Evolutionary conservation across 2,888 invertebrate genomes (phyloP), one percentile per base, ranked within the genome.

Genomic region (Hyppa rectilinea): DNA sequence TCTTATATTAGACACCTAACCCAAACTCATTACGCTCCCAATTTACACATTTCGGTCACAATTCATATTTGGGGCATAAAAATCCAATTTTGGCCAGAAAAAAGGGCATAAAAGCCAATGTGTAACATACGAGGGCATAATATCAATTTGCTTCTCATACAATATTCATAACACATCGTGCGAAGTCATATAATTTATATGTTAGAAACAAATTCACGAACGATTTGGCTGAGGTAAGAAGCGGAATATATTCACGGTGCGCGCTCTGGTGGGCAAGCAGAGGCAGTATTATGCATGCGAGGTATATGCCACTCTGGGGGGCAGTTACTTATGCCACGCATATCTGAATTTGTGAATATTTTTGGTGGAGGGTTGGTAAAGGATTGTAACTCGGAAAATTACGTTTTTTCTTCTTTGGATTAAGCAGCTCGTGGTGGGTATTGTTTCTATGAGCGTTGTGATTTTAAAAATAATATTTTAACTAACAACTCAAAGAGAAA

Each of bases 151-250:
- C 89, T 82, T 90, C 92, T 95, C 96, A 96, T 96, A 90, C 93
- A 95, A 86, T 93, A 96, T 96, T 95, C 96, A 96, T 95, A 87
- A 82, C 88, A 87, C 91, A 89, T 91, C 91, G 89, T 88, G 90
- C 89, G 89, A 91, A 93, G 95, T 95, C 96, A 95, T 95, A 95
- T 95, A 95, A 95, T 95, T 95, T 95, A 96, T 95, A 95, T 95
- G 93, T 94, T 92, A 92, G 92, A 89, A 94, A 95, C 94, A 95
- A 95, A 93, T 95, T 94, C 93, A 90, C 94, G 90, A 91, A 91
- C 94, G 95, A 95, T 95, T 96, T 94, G 92, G 87, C 89, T 82
- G 87, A 85, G 85, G 87, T 81, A 88, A 86, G 87, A 86, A 83
- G 82, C 80, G 83, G 82, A 85, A 89, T 87, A 88, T 89, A 88